Conservation (phyloP, 1,140 invertebrate species). For the Atta texana region DNA sequence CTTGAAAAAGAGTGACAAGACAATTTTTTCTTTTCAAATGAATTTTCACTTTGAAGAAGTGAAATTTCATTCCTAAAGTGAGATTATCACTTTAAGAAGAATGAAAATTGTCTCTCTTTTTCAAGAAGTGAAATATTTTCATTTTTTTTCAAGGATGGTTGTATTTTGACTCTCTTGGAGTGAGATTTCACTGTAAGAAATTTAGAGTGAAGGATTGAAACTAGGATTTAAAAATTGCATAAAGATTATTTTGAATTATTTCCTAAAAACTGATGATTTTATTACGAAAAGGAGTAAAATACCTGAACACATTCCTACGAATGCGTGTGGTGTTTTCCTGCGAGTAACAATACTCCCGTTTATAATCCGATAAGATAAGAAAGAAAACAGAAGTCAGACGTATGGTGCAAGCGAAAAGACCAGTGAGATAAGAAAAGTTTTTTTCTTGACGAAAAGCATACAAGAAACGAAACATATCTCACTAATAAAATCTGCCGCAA, state of each 20-base stretch:
- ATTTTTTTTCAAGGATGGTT: too few species aligned
- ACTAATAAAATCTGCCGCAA: neutral
- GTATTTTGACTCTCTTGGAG: too few species aligned
- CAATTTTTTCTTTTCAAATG: too few species aligned
- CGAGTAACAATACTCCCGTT: slow-evolving; percentile 32
- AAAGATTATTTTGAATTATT: neutral
- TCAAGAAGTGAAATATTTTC: too few species aligned
- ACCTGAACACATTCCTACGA: neutral
- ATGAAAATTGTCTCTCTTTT: too few species aligned
- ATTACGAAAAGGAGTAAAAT: neutral
- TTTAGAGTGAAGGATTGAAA: neutral
- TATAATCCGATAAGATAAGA: slow-evolving; percentile 47
- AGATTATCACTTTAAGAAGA: too few species aligned
- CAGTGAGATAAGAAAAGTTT: slow-evolving; percentile 6
- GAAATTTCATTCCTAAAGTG: too few species aligned
- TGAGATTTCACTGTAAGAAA: too few species aligned
- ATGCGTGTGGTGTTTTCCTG: neutral
- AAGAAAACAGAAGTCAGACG: slow-evolving; percentile 17
- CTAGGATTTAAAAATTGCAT: neutral
- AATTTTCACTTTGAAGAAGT: too few species aligned
- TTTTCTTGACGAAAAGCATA: neutral
- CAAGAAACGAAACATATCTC: slow-evolving; percentile 2
- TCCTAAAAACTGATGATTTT: neutral
- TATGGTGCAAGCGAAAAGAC: neutral
- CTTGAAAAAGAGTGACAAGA: too few species aligned